These are phyloP conservation scores for Gymnocephalus cernua DNA, from an alignment of 2,113 vertebrate species.

Conservation along the genomic window DNA sequence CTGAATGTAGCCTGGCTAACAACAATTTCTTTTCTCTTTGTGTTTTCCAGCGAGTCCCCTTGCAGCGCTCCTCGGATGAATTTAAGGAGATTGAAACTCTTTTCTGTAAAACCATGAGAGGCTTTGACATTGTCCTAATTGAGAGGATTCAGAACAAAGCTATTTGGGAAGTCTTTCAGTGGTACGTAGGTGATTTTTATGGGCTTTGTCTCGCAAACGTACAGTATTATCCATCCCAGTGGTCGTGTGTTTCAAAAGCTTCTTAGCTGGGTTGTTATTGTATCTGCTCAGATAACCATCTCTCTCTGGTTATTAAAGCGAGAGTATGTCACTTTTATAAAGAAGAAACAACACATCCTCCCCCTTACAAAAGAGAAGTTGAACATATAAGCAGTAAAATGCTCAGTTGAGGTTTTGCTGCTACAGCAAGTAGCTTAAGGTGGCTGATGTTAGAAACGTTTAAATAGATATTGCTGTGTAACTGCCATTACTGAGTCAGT, in stretches of 20 bases:
- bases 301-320: not conserved
- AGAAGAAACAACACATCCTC: no score
- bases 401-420: no score
- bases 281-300: not conserved
- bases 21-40: not conserved
- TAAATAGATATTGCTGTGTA: no score
- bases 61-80: conserved; percentile 64
- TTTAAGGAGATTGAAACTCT: conserved; percentile 69
- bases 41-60: conserved; percentile 63
- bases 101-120: conserved; percentile 76
- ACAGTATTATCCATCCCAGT: not conserved
- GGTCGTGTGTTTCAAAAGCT: not conserved
- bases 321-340: not conserved
- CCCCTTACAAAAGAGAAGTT: no score
- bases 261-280: not conserved
- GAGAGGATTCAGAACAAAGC: conserved; percentile 83
- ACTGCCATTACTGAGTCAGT: no score
- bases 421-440: no score
- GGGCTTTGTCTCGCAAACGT: not conserved
- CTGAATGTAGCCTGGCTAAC: not conserved
- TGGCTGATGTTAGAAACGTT: no score
- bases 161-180: conserved; percentile 83
- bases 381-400: no score
- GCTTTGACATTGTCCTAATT: conserved; percentile 63
- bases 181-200: conserved; percentile 52